A percentile compares a stretch with the other conserved stretches of the same genome.
These are phyloP conservation scores for Oxycera nigricornis DNA, from an alignment of 2,888 invertebrate species.

Conservation along the genomic window DNA sequence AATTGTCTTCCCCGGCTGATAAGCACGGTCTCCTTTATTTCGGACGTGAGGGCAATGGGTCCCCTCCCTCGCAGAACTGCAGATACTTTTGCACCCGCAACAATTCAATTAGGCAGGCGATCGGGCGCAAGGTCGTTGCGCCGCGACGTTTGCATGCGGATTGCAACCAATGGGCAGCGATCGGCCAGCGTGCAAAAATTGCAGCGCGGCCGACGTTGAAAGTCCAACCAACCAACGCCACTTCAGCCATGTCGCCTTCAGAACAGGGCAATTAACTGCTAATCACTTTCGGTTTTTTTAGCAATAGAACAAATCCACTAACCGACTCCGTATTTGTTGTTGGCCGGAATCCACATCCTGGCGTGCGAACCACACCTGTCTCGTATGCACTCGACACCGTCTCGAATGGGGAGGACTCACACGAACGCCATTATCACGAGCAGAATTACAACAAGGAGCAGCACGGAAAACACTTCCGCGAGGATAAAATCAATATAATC, in stretches of 20 bases:
- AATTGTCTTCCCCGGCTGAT: background rate
- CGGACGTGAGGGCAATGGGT: background rate
- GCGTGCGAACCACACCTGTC: background rate
- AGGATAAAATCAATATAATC: slow-evolving; percentile 39
- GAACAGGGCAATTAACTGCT: background rate
- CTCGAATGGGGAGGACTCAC: background rate
- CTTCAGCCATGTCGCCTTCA: background rate
- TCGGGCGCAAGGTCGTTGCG: background rate
- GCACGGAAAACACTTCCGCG: slow-evolving; percentile 29
- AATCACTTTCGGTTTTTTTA: background rate
- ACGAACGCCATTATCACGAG: slow-evolving; percentile 11
- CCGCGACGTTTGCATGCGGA: background rate
- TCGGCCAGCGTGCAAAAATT: background rate
- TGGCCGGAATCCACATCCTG: slow-evolving; percentile 61
- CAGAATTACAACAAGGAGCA: background rate
- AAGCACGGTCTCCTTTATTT: background rate
- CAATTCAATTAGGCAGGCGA: slow-evolving; percentile 8
- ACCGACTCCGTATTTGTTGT: slow-evolving; percentile 63
- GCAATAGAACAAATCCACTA: slow-evolving; percentile 50
- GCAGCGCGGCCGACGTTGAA: background rate
- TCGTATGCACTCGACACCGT: background rate
- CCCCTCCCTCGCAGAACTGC: background rate
- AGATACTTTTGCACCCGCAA: background rate
- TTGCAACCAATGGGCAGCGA: background rate
- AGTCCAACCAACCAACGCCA: background rate